phyloP scores from a whole-genome alignment of 2,888 invertebrate species.

The Slavum lentiscoides region DNA sequence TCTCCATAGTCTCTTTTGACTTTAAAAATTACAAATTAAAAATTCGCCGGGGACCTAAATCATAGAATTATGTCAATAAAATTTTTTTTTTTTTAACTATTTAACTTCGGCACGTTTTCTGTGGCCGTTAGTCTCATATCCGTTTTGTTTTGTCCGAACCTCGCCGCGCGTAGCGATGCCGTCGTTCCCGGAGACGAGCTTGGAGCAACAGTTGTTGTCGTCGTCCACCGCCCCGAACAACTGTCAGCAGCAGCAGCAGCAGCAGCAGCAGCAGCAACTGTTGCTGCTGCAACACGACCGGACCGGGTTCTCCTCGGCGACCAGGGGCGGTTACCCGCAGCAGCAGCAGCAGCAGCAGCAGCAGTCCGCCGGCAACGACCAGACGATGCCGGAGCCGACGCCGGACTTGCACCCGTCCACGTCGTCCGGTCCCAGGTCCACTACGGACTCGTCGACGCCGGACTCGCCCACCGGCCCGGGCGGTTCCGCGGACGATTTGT shows the following conservation, averaged over 20 bases:
- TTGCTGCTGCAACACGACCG: slow-evolving; percentile 58
- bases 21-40: too few species aligned
- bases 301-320: slow-evolving; percentile 62
- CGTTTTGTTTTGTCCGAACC: neutral
- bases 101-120: too few species aligned
- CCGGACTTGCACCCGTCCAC: slow-evolving; percentile 34
- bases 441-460: slow-evolving; percentile 70
- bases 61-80: too few species aligned
- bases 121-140: too few species aligned
- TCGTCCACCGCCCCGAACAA: slow-evolving; percentile 61
- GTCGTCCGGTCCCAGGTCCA: slow-evolving; percentile 69
- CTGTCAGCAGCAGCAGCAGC: slow-evolving; percentile 59
- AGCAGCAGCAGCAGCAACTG: too few species aligned
- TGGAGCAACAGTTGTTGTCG: slow-evolving; percentile 60
- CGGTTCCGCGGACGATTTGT: slow-evolving; percentile 41
- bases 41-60: too few species aligned
- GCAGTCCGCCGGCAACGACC: slow-evolving; percentile 60
- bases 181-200: slow-evolving; percentile 57
- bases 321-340: slow-evolving; percentile 3
- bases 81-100: too few species aligned
- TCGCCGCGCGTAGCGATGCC: slow-evolving; percentile 23
- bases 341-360: neutral
- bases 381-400: slow-evolving; percentile 12
- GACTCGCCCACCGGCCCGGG: slow-evolving; percentile 57
- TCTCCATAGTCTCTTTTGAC: too few species aligned